Evolutionary conservation across 2,113 vertebrate species (phyloP).

Genomic region (Xyrauchen texanus): DNA sequence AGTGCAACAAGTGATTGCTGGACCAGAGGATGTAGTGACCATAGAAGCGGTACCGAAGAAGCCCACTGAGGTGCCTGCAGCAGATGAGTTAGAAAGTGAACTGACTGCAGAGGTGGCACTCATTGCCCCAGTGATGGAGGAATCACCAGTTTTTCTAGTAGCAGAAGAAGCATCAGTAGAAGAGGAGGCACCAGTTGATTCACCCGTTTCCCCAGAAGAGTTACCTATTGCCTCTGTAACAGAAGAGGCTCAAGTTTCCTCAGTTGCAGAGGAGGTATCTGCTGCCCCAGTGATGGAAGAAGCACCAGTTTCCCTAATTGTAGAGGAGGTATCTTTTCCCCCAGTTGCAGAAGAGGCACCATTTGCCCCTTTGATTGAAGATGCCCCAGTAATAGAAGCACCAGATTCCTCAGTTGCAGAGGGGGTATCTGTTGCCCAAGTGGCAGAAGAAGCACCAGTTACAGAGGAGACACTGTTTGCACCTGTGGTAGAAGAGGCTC

Average conservation of each 20-base stretch:
- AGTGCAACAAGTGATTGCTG: not conserved
- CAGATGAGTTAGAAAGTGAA: constrained; percentile 7
- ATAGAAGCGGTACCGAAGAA: constrained; percentile 6
- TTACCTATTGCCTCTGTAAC: not conserved
- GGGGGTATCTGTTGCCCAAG: not conserved
- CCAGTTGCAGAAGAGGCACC: not conserved
- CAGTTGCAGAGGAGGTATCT: not conserved
- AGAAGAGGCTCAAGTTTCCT: not conserved
- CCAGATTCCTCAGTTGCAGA: not conserved
- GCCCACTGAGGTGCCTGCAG: constrained; percentile 3
- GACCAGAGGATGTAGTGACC: not conserved
- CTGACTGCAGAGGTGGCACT: not conserved
- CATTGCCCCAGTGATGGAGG: not conserved
- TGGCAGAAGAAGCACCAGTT: not conserved
- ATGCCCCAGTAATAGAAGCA: not conserved
- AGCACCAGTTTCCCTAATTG: not conserved
- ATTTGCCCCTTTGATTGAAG: not conserved
- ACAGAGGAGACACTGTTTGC: not conserved
- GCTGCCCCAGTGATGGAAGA: constrained; percentile 1
- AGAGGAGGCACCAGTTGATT: not conserved
- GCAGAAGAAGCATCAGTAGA: not conserved
- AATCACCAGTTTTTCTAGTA: not conserved
- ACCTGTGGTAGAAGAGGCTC: not conserved
- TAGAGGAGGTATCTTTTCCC: too few species aligned
- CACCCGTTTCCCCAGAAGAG: not conserved